Conservation (phyloP, 2,888 invertebrate genomes). For the Papilio demoleus region DNA sequence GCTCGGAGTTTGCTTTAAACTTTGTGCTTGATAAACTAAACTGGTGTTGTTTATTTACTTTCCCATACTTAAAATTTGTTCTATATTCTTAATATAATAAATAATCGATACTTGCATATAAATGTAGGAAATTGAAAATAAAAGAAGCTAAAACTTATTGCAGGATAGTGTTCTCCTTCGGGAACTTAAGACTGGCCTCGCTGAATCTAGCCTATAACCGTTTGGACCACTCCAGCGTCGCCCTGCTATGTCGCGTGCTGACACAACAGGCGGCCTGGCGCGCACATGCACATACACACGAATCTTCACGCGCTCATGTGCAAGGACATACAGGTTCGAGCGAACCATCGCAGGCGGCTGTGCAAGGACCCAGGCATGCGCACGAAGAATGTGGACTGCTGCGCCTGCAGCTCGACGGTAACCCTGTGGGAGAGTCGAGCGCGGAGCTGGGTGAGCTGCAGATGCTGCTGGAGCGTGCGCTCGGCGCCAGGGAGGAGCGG, state of each 20-base stretch:
- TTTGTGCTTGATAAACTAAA: too few species aligned
- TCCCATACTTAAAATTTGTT: too few species aligned
- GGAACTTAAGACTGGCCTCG: constrained; percentile 48
- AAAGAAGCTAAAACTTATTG: neutral
- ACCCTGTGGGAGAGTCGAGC: constrained; percentile 45
- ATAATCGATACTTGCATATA: neutral
- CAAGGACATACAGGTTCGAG: neutral
- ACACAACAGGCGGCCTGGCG: constrained; percentile 43
- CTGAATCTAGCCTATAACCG: constrained; percentile 51
- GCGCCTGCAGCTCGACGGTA: constrained; percentile 49
- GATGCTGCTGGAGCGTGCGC: constrained; percentile 43
- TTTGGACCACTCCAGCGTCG: constrained; percentile 44
- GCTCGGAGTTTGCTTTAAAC: too few species aligned
- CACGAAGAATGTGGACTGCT: constrained; percentile 43
- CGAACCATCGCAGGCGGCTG: neutral
- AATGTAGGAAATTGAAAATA: neutral
- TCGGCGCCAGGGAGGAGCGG: constrained; percentile 9
- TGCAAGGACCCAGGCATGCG: neutral
- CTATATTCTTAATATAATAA: too few species aligned
- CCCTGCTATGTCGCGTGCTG: constrained; percentile 45
- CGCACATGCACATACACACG: neutral
- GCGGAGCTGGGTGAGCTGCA: constrained; percentile 39
- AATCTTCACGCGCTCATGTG: too few species aligned
- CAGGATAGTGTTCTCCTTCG: constrained; percentile 44
- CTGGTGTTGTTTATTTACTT: too few species aligned